Base-by-base conservation (phyloP, 2,113 vertebrate species). In the Zonotrichia leucophrys region DNA sequence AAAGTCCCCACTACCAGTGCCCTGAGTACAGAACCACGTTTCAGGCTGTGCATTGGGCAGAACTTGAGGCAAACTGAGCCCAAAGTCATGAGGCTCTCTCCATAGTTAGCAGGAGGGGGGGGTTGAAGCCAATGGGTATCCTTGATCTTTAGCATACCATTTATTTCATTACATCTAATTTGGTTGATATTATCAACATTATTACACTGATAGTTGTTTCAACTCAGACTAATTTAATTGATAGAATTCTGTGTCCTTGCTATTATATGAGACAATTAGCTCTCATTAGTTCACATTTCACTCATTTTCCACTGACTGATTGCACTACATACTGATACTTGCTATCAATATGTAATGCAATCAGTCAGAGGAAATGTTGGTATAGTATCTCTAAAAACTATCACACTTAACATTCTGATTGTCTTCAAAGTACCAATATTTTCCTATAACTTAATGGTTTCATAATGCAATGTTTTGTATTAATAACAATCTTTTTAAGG, bases 171-270 rank as follows among this genome's bases (percentile, higher is more conserved):
- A 98, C 94, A 70, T 92, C 81, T 98, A 98, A 98, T 98, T 98
- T 97, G 96, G 93, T 97, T 98, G 97, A 97, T 98, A 98, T 97
- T 98, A 98, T 97, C 98, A 98, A 98, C 98, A 98, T 97, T 98
- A 98, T 98, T 98, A 98, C 97, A 97, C 97, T 98, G 98, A 98
- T 98, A 97, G 97, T 98, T 98, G 98, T 98, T 98, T 98, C 97
- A 98, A 97, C 98, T 98, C 97, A 97, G 97, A 96, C 97, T 98
- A 98, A 98, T 98, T 97, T 98, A 98, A 98, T 98, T 98, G 98
- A 97, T 97, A 97, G 97, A 98, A 96, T 97, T 98, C 96, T 98
- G 90, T 98, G 98, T 98, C 98, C 98, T 98, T 98, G 97, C 97
- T 97, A 98, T 98, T 98, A 97, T 97, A 92, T 96, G 97, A 98